Evolutionary conservation across 92 coral and sea anemone genomes (phyloP), one percentile per base, ranked within the genome.

Genomic region (Palythoa grandis): DNA sequence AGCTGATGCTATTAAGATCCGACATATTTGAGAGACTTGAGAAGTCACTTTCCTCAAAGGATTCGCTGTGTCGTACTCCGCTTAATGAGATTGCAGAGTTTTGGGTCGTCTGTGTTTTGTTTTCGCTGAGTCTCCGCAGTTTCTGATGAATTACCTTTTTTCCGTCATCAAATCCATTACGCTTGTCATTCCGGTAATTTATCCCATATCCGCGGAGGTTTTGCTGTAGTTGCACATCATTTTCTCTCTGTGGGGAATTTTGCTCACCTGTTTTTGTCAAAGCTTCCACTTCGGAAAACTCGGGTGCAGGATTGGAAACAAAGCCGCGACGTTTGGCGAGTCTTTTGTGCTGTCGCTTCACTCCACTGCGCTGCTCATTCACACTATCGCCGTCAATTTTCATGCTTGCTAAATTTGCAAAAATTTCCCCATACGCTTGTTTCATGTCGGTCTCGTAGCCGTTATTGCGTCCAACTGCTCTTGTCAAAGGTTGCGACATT

Each of bases 371-470:
- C 16, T 23, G 73, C 74, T 43, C 75, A 24, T 35, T 40, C 23
- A 29, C 35, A 29, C 35, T 29, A 29, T 80, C 29, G 20, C 14
- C 12, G 5, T 66, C 74, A 37, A 16, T 15, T 57, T 82, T 90
- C 50, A 90, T 74, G 12, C 74, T 68, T n/a, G 84, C 74, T 70
- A 90, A 79, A 69, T 90, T 90, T 54, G 72, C 79, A 67, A 86
- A 86, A 39, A 90, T 90, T 57, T 86, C 85, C n/a, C 89, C 92
- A 65, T 86, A 90, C n/a, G 89, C 90, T 35, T 80, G 83, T 67
- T 52, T 78, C 67, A 90, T 58, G 37, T 87, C 84, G 35, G 71
- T 74, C 16, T 90, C 92, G 52, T 86, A 90, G 29, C 58, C 67
- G 38, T 87, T 65, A n/a, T 67, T 35, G 15, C 17, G 39, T 23